These are phyloP conservation scores for Anthonomus grandis DNA, from an alignment of 1,140 invertebrate species.

Conservation along the genomic window DNA sequence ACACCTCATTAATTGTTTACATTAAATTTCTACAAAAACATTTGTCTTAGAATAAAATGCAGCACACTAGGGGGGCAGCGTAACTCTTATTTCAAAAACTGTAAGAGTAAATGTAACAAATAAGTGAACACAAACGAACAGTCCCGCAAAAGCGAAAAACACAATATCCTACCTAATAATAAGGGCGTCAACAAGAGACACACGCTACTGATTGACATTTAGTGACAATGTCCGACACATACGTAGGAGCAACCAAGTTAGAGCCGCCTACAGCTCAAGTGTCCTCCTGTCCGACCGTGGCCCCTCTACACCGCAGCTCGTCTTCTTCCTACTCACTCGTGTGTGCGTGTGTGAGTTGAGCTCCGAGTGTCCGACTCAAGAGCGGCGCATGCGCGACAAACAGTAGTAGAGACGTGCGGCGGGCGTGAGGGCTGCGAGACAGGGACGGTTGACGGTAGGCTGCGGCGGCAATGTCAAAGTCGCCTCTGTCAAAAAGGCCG, in stretches of 20 bases:
- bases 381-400: not conserved
- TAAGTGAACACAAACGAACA: too few species aligned
- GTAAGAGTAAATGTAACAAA: too few species aligned
- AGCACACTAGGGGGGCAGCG: too few species aligned
- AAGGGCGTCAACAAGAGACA: constrained; percentile 13
- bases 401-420: constrained; percentile 10
- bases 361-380: constrained; percentile 13
- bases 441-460: constrained; percentile 1
- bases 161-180: constrained; percentile 29
- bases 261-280: constrained; percentile 27
- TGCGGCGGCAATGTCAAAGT: constrained; percentile 1
- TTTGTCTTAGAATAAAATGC: too few species aligned
- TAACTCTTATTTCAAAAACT: too few species aligned
- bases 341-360: not conserved
- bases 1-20: too few species aligned
- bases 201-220: too few species aligned
- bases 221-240: too few species aligned
- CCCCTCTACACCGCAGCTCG: constrained; percentile 20
- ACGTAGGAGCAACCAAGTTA: constrained; percentile 21
- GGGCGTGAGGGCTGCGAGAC: constrained; percentile 11
- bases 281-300: constrained; percentile 20
- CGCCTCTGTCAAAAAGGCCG: constrained; percentile 1
- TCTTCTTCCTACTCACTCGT: not conserved
- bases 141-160: constrained; percentile 20
- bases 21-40: too few species aligned